A percentile compares a stretch with the other conserved stretches of the same genome.
phyloP scores from a whole-genome alignment of 2,888 invertebrate species.

The Omphaloscelis lunosa region DNA sequence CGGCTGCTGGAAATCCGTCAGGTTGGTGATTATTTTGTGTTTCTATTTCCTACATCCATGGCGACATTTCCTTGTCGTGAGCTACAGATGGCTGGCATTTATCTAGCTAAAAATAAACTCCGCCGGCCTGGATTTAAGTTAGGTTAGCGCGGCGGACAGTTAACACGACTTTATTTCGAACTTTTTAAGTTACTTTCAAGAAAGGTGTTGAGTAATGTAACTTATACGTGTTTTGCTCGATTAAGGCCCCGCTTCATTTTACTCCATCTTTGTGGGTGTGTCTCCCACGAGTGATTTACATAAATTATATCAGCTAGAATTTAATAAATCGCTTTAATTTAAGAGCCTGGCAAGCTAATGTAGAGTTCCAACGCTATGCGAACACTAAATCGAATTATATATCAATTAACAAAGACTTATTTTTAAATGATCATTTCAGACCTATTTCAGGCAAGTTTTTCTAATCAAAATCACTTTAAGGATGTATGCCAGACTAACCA shows the following conservation, averaged over 20 bases:
- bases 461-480: neutral
- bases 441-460: neutral
- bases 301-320: neutral
- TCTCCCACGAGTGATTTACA: neutral
- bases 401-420: neutral
- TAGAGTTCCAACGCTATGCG: neutral
- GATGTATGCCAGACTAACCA: neutral
- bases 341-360: neutral
- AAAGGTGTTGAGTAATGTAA: neutral
- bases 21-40: constrained; percentile 43
- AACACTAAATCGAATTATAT: neutral
- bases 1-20: constrained; percentile 58
- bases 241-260: neutral
- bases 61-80: constrained; percentile 1
- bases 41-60: constrained; percentile 4
- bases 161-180: constrained; percentile 9
- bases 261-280: neutral
- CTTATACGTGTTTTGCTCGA: neutral
- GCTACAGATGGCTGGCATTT: constrained; percentile 29
- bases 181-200: neutral
- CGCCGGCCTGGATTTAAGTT: constrained; percentile 15
- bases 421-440: neutral
- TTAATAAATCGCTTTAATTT: constrained; percentile 3
- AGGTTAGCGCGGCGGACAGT: constrained; percentile 2
- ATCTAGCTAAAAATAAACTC: constrained; percentile 36